Percentiles rank a stretch among this genome's conserved stretches.
Evolutionary conservation across 2,797 vertebrate genomes (phyloP).

Genomic region (Manis pentadactyla): DNA sequence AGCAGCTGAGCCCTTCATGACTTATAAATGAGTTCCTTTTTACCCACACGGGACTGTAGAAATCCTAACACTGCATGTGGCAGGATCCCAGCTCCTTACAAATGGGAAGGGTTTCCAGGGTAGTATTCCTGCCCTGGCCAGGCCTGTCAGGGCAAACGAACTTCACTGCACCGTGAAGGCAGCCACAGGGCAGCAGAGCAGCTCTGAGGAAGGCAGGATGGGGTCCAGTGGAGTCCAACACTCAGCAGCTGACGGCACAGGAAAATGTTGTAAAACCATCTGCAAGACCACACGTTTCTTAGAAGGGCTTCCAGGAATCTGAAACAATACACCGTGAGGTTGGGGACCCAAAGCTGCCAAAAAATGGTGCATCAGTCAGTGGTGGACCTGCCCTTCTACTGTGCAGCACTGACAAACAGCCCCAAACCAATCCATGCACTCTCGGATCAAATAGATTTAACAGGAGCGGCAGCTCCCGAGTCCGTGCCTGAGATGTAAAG

Average conservation of each 20-base stretch:
- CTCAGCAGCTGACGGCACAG: not conserved
- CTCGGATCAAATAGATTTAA: not conserved
- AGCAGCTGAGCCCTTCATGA: not conserved
- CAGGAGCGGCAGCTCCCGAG: not conserved
- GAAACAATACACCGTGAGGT: not conserved
- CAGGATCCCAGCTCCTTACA: not conserved
- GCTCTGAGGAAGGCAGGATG: not conserved
- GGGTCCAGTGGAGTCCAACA: not conserved
- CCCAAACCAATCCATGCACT: rapidly evolving
- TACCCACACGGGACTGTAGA: rapidly evolving
- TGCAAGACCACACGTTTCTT: not conserved
- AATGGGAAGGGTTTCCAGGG: not conserved
- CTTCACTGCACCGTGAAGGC: not conserved
- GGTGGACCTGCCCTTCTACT: not conserved
- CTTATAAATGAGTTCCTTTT: not conserved
- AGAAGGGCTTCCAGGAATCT: not conserved
- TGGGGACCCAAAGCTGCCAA: no score
- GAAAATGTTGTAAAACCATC: not conserved
- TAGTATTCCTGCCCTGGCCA: not conserved
- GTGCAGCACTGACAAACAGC: not conserved
- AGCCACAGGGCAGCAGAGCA: not conserved
- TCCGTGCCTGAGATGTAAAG: no score
- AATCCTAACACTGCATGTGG: no score
- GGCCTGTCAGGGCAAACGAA: no score
- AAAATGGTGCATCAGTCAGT: not conserved